A percentile compares a stretch with the other conserved stretches of the same genome.
phyloP scores from a whole-genome alignment of 2,888 invertebrate species.

The Drosophila colorata region DNA sequence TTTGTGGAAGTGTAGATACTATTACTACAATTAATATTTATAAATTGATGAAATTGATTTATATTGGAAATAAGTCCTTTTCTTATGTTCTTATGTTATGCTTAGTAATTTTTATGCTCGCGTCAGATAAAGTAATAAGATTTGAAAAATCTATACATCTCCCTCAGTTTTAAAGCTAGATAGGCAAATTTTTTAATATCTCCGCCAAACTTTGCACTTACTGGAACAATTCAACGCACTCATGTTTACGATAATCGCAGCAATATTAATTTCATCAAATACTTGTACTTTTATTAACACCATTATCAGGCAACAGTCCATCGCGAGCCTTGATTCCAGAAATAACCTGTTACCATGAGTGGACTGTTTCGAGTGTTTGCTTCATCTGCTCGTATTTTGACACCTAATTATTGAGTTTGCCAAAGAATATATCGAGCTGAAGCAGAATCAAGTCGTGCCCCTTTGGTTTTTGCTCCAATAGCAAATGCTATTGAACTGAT shows the following conservation, averaged over 20 bases:
- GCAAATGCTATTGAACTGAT: not conserved
- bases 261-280: constrained; percentile 18
- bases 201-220: not conserved
- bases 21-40: too few relatives aligned
- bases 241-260: constrained; percentile 14
- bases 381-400: constrained; percentile 34
- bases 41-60: too few relatives aligned
- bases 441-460: not conserved
- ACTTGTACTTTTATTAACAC: constrained; percentile 35
- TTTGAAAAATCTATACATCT: too few relatives aligned
- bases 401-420: constrained; percentile 36
- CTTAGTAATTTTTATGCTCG: too few relatives aligned
- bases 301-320: constrained; percentile 29
- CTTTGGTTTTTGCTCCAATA: too few relatives aligned
- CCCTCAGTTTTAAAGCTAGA: too few relatives aligned
- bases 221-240: not conserved
- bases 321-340: constrained; percentile 34
- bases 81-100: too few relatives aligned
- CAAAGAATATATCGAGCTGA: not conserved
- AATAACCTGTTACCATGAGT: constrained; percentile 44
- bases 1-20: too few relatives aligned
- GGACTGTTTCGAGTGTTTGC: constrained; percentile 1
- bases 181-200: not conserved
- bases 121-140: too few relatives aligned
- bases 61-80: too few relatives aligned